Percentiles rank a stretch among this genome's conserved stretches.
Evolutionary conservation across 1,140 invertebrate genomes (phyloP).

Genomic region (Rhyzopertha dominica): DNA sequence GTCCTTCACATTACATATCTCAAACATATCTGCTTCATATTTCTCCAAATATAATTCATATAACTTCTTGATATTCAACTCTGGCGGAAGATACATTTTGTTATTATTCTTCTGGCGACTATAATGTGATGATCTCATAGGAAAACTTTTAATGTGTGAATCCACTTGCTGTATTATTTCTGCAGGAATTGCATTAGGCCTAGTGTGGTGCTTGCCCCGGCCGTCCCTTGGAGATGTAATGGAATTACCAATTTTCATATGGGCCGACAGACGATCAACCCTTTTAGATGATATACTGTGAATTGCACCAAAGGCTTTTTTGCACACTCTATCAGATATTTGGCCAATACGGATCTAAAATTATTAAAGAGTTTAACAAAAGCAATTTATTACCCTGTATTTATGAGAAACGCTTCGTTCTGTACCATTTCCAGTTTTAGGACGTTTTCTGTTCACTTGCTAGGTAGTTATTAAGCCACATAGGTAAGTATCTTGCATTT

Average conservation of each 20-base stretch:
- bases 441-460: background rate
- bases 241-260: slow-evolving; percentile 7
- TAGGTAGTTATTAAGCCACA: slow-evolving; percentile 8
- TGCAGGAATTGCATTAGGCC: slow-evolving; percentile 10
- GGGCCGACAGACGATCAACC: slow-evolving; percentile 10
- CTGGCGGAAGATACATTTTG: background rate
- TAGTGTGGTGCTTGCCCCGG: slow-evolving; percentile 9
- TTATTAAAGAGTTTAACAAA: no score
- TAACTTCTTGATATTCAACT: no score
- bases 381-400: slow-evolving; percentile 13
- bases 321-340: slow-evolving; percentile 11
- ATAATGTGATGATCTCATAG: background rate
- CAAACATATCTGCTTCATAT: background rate
- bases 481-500: slow-evolving; percentile 10
- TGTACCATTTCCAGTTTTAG: slow-evolving; percentile 6
- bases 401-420: slow-evolving; percentile 11
- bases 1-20: slow-evolving; percentile 5
- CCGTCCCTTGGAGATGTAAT: slow-evolving; percentile 6
- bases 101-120: no score
- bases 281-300: slow-evolving; percentile 11
- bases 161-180: slow-evolving; percentile 11
- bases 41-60: background rate
- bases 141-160: slow-evolving; percentile 7
- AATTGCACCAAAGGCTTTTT: slow-evolving; percentile 12
- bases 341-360: no score